Evolutionary conservation across 2,113 vertebrate species (phyloP).

Genomic region (Oncorhynchus nerka): DNA sequence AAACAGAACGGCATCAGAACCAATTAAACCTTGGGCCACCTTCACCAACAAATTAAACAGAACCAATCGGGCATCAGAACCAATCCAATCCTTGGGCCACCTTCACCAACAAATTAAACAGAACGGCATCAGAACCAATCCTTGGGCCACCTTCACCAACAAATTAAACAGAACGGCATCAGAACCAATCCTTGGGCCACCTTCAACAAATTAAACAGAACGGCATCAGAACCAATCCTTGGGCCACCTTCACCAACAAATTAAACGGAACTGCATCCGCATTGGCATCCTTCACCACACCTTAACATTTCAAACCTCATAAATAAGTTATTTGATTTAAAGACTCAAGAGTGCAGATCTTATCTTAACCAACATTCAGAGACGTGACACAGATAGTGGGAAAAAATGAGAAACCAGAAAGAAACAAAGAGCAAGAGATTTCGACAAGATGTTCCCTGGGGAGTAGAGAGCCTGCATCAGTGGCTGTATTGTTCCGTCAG

Average conservation of each 20-base stretch:
- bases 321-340: neutral
- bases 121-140: neutral
- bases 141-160: too few species aligned
- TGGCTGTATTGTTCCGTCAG: slow-evolving; percentile 32
- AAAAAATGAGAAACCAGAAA: neutral
- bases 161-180: neutral
- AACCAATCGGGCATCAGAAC: too few species aligned
- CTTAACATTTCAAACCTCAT: slow-evolving; percentile 5
- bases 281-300: slow-evolving; percentile 11
- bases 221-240: neutral
- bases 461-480: slow-evolving; percentile 9
- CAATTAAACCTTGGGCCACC: neutral
- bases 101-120: too few species aligned
- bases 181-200: neutral
- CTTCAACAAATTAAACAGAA: neutral
- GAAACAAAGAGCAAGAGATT: neutral
- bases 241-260: neutral
- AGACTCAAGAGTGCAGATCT: neutral
- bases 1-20: neutral
- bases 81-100: too few species aligned
- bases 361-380: slow-evolving; percentile 11
- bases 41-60: neutral
- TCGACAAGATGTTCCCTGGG: neutral
- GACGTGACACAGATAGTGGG: neutral
- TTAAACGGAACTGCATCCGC: neutral